Percentiles rank a stretch among this genome's conserved stretches.
Evolutionary conservation across 2,113 vertebrate genomes (phyloP).

Genomic region (Tor tambroides): DNA sequence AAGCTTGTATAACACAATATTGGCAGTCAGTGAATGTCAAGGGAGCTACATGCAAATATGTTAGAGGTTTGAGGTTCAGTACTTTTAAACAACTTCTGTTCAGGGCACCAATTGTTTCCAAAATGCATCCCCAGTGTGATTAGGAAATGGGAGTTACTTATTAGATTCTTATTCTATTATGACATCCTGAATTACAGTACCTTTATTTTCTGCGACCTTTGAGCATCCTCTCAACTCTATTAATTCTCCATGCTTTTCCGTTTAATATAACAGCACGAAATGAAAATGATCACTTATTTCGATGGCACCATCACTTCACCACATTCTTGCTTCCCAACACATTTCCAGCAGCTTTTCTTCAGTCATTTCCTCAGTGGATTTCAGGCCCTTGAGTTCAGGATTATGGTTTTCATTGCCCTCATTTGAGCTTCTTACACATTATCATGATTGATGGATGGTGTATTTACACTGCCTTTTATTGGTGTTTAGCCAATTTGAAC

Average conservation of each 20-base stretch:
- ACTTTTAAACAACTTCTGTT: not conserved
- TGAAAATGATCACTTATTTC: conserved; percentile 38
- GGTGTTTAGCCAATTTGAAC: not conserved
- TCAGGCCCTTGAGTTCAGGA: conserved; percentile 12
- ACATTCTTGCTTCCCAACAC: conserved; percentile 27
- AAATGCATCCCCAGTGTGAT: not conserved
- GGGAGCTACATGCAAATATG: conserved; percentile 16
- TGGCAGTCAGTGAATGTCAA: conserved; percentile 23
- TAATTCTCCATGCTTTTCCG: conserved; percentile 25
- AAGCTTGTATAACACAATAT: conserved; percentile 23
- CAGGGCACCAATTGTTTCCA: not conserved
- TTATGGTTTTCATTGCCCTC: conserved; percentile 12
- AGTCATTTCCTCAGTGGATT: conserved; percentile 38
- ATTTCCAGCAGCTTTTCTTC: conserved; percentile 25
- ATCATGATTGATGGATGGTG: conserved; percentile 62
- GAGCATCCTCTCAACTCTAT: not conserved
- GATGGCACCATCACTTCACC: conserved; percentile 14
- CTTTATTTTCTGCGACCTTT: not conserved
- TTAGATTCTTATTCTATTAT: not conserved
- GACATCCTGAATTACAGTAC: not conserved
- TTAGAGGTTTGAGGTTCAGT: not conserved
- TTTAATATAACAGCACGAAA: conserved; percentile 38
- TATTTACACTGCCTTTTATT: conserved; percentile 1
- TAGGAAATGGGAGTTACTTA: not conserved
- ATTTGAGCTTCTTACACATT: conserved; percentile 41